These are phyloP conservation scores for Hucho hucho DNA, from an alignment of 2,113 vertebrate species.

Conservation along the genomic window DNA sequence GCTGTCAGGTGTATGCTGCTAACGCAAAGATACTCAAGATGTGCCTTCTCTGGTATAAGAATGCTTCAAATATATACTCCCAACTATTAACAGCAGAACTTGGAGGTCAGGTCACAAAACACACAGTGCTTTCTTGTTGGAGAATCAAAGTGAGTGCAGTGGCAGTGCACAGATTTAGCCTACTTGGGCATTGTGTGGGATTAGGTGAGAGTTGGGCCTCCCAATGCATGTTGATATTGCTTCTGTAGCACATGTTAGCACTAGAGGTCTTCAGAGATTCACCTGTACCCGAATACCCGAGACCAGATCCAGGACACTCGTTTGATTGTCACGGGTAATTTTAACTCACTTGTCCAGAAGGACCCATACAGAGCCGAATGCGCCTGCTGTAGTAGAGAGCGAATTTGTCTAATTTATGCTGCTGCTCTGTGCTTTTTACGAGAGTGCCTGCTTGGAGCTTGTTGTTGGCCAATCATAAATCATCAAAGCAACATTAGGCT, in stretches of 20 bases:
- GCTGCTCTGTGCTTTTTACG: no score
- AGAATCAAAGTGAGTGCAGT: slow-evolving; percentile 38
- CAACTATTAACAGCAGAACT: slow-evolving; percentile 34
- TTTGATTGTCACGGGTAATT: no score
- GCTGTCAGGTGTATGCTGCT: background rate
- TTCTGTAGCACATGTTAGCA: slow-evolving; percentile 28
- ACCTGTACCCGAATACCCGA: no score
- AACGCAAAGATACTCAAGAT: slow-evolving; percentile 39
- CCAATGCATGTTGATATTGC: background rate
- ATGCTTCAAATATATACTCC: background rate
- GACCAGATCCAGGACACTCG: no score
- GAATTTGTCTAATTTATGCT: no score
- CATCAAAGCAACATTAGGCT: no score
- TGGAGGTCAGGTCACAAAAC: slow-evolving; percentile 54
- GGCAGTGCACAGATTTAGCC: slow-evolving; percentile 33
- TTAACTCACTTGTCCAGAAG: no score
- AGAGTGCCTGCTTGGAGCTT: no score
- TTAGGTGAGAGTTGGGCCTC: slow-evolving; percentile 42
- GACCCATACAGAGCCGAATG: no score
- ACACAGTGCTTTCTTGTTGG: slow-evolving; percentile 49
- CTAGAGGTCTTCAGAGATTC: no score
- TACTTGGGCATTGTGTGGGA: slow-evolving; percentile 46
- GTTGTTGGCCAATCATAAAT: no score
- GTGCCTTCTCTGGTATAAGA: slow-evolving; percentile 6
- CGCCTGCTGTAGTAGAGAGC: no score